Evolutionary conservation across 2,113 vertebrate species (phyloP), one percentile per base, ranked within the genome.

Genomic region (Aptenodytes patagonicus): DNA sequence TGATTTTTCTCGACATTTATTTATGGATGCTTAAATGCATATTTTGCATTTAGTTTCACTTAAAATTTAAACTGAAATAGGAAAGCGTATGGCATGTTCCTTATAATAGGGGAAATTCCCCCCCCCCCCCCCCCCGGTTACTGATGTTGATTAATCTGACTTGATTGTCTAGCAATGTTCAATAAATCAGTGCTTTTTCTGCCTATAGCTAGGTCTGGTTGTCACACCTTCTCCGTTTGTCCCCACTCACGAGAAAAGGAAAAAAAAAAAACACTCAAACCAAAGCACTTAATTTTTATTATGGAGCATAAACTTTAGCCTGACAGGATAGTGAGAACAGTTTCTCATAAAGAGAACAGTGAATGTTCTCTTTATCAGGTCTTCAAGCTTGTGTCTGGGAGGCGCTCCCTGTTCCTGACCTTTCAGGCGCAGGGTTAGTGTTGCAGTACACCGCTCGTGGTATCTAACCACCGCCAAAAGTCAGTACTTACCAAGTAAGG

Each of bases 391-490:
- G 1, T 68, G 52, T 29, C 76, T 36, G 57, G 60, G 90, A 78
- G 64, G 31, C 1, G 8, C 38, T 77, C 22, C 22, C 26, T 7
- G 0, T 42, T 68, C 40, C 52, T 44, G 68, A 52, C 54, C 17
- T 17, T 54, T 46, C n/a, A 20, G 66, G 54, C 9, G 3, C 54
- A 36, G 89, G 80, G 60, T 69, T 81, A 12, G 28, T 6, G 38
- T 17, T 44, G 49, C 58, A 55, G 34, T 17, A 13, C 34, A 7
- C 11, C 4, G 1, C 76, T n/a, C 2, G 0, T 17, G 15, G 25
- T 25, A 11, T 70, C 83, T 29, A 58, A 28, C 38, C 34, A 15
- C 46, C 3, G 1, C 54, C 13, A 21, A 76, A 94, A 90, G 14
- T 58, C 44, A 44, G 44, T 42, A 13, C 34, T 88, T 65, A 20